phyloP scores from a whole-genome alignment of 2,113 vertebrate species.

The Bettongia penicillata region DNA sequence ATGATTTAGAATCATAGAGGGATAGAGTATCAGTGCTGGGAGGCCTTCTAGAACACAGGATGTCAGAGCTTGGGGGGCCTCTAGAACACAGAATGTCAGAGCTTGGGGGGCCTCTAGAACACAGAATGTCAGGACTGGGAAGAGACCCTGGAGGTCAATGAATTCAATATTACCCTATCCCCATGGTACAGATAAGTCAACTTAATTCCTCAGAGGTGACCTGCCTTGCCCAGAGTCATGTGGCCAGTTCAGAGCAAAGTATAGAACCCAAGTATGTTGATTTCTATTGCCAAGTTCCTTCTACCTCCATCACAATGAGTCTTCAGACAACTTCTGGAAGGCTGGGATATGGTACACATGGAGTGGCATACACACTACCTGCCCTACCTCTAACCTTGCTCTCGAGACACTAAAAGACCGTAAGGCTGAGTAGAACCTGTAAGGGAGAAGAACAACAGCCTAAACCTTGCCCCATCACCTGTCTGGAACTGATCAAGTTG shows the following conservation, averaged over 20 bases:
- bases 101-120: neutral
- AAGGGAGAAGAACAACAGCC: too few relatives aligned
- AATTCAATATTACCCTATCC: neutral
- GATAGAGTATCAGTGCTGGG: neutral
- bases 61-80: neutral
- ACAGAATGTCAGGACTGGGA: neutral
- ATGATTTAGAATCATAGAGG: neutral
- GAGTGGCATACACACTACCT: neutral
- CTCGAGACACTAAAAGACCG: neutral
- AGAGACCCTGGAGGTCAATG: neutral
- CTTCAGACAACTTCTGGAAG: neutral
- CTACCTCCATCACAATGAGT: neutral
- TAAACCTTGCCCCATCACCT: neutral
- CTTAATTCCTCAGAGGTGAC: neutral
- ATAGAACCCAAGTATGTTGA: neutral
- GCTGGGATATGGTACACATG: neutral
- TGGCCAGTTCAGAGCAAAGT: neutral
- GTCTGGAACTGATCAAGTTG: fast-evolving
- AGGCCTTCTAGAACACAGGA: neutral
- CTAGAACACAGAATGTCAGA: too few relatives aligned
- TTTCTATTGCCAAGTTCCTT: neutral
- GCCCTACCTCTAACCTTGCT: neutral
- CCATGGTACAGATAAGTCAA: neutral
- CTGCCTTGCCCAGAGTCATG: neutral
- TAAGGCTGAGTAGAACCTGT: neutral